phyloP scores from a whole-genome alignment of 1,140 invertebrate genomes.

The Lepidotrigona ventralis region DNA sequence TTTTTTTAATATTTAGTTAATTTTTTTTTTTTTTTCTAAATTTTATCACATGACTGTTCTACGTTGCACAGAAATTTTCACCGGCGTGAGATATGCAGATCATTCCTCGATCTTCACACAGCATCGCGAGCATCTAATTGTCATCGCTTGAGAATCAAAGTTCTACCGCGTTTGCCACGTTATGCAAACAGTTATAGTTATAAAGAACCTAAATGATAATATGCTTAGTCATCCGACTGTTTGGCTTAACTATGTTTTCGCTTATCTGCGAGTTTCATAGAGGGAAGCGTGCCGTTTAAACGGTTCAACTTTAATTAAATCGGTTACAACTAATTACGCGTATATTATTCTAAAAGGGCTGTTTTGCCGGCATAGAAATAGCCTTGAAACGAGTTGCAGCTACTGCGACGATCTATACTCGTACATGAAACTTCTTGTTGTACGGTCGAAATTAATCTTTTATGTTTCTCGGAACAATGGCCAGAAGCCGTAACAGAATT shows the following conservation, averaged over 20 bases:
- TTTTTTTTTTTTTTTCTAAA: too few species aligned
- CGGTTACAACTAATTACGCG: conserved; percentile 29
- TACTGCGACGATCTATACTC: not conserved
- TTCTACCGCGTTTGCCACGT: not conserved
- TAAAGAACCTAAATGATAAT: conserved; percentile 7
- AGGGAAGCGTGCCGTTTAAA: conserved; percentile 13
- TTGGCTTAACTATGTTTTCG: not conserved
- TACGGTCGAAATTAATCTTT: not conserved
- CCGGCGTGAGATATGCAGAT: not conserved
- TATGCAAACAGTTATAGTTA: conserved; percentile 5
- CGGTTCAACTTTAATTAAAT: conserved; percentile 50
- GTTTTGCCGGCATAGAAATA: not conserved
- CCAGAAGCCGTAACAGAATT: not conserved
- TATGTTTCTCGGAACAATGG: not conserved
- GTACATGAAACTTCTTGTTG: not conserved
- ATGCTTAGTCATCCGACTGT: not conserved
- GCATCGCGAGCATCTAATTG: not conserved
- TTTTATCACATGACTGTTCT: too few species aligned
- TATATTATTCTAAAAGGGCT: conserved; percentile 32
- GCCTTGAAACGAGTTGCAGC: conserved; percentile 13
- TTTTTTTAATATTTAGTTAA: too few species aligned
- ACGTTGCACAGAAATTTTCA: too few species aligned
- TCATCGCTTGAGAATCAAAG: not conserved
- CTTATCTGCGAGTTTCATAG: conserved; percentile 7
- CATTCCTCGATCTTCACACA: not conserved